Evolutionary conservation across 1,140 invertebrate genomes (phyloP), one percentile per base, ranked within the genome.

Genomic region (Lerema accius): DNA sequence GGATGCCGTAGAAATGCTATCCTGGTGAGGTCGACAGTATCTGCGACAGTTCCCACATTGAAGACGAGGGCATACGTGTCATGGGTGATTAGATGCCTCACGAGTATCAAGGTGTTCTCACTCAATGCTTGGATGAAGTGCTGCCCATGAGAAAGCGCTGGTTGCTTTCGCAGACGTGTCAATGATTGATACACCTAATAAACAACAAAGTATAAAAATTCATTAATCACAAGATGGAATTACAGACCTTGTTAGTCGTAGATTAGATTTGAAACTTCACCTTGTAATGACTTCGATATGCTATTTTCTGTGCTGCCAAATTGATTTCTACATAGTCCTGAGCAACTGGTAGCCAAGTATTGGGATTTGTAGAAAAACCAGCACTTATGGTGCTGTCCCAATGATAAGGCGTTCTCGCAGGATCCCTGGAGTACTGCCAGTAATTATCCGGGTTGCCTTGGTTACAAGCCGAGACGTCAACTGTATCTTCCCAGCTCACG

Each of bases 361-460:
- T 91, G 4, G 59, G 70, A 26, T 72, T 90, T 0, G 84, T 93
- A 11, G 92, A 94, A 67, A 94, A 94, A 2, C 96, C 96, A 4
- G 95, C 95, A 73, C 94, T 94, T 0, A 68, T 79, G 0, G 90
- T 88, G 63, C 91, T 88, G 68, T 94, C 92, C 96, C 96, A 97
- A 68, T 96, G 95, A 86, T 94, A 96, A 0, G 96, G 95, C 0
- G 95, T 95, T 37, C 96, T 88, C 19, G 92, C 93, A 0, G 94
- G 94, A 80, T 96, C 95, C 28, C 95, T 91, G 5, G 92, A 93
- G 28, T 81, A 90, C 9, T 78, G 63, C 60, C n/a, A n/a, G n/a
- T n/a, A n/a, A n/a, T n/a, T n/a, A n/a, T n/a, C n/a, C n/a, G n/a
- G n/a, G n/a, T n/a, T n/a, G n/a, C n/a, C n/a, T n/a, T n/a, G n/a